Base-by-base conservation (phyloP, 1,140 invertebrate species). In the Aphelenchoides avenae region DNA sequence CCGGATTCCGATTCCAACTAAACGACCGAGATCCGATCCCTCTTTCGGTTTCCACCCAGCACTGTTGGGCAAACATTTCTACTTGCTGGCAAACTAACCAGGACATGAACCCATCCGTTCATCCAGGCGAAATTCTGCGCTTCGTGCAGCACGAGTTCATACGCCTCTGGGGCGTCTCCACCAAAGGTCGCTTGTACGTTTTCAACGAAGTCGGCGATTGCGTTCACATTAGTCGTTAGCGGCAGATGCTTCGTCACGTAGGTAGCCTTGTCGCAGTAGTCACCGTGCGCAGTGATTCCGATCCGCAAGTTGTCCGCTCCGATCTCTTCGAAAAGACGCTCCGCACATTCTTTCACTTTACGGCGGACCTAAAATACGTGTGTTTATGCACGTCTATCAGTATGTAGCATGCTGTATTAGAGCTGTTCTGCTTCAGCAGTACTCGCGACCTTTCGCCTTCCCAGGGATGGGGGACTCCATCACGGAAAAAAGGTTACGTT, bases 61-160 rank as follows among this genome's bases (percentile, higher is more conserved):
- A n/a, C n/a, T n/a, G n/a, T n/a, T n/a, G n/a, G n/a, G n/a, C n/a
- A n/a, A n/a, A n/a, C n/a, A n/a, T n/a, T n/a, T n/a, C n/a, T n/a
- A n/a, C n/a, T n/a, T n/a, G n/a, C n/a, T n/a, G n/a, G n/a, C n/a
- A n/a, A n/a, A n/a, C n/a, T n/a, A n/a, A n/a, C 46, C 6, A 49
- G 20, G 7, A 31, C 20, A 50, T 49, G 46, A 6, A 44, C 37
- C 46, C 46, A 49, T 26, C 15, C 24, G 20, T 49, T 44, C 6
- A 15, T 7, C 46, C 46, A 49, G 50, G 46, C 46, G 24, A 49
- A 49, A 7, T 49, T 6, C 20, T 49, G 46, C 18, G 46, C 46
- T 31, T 49, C 46, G 24, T 49, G 46, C 24, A 49, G 20, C 13
- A 49, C 46, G 6, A 49, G 46, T 50, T 49, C 46, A 50, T 49